phyloP scores from a whole-genome alignment of 2,888 invertebrate genomes.

The Chrysomela aeneicollis region DNA sequence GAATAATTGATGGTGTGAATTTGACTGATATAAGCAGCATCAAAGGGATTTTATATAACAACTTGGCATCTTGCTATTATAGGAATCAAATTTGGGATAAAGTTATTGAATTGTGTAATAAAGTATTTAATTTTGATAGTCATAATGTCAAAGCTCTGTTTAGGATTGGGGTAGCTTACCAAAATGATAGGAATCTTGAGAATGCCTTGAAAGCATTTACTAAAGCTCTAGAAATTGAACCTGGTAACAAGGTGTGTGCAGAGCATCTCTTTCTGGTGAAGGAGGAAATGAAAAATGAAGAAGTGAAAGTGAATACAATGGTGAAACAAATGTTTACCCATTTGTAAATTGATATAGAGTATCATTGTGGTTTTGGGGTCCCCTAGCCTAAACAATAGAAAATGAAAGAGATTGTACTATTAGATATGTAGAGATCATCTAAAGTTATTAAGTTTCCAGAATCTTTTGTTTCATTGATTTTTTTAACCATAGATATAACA shows the following conservation, averaged over 20 bases:
- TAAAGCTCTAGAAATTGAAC: slow-evolving; percentile 67
- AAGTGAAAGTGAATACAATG: slow-evolving; percentile 65
- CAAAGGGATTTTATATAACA: slow-evolving; percentile 77
- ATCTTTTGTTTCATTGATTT: too few relatives aligned
- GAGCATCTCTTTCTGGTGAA: slow-evolving; percentile 67
- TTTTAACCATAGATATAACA: too few relatives aligned
- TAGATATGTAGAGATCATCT: too few relatives aligned
- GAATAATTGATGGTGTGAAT: slow-evolving; percentile 63
- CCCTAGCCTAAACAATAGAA: too few relatives aligned
- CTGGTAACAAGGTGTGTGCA: slow-evolving; percentile 70
- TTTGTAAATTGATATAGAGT: slow-evolving; percentile 23
- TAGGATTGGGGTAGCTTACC: slow-evolving; percentile 63
- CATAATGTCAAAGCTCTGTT: slow-evolving; percentile 64
- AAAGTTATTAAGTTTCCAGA: too few relatives aligned
- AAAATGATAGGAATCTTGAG: slow-evolving; percentile 70
- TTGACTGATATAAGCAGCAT: slow-evolving; percentile 66
- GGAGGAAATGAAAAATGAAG: slow-evolving; percentile 67
- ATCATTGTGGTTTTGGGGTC: too few relatives aligned
- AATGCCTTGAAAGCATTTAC: slow-evolving; percentile 70
- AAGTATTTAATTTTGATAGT: slow-evolving; percentile 59
- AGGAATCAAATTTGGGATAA: slow-evolving; percentile 72
- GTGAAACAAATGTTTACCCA: slow-evolving; percentile 64
- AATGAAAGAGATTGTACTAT: too few relatives aligned
- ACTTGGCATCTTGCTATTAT: slow-evolving; percentile 83
- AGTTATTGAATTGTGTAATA: slow-evolving; percentile 69